Base-by-base conservation (phyloP, 2,888 invertebrate species). In the Spatulosminthurus flaviceps region DNA sequence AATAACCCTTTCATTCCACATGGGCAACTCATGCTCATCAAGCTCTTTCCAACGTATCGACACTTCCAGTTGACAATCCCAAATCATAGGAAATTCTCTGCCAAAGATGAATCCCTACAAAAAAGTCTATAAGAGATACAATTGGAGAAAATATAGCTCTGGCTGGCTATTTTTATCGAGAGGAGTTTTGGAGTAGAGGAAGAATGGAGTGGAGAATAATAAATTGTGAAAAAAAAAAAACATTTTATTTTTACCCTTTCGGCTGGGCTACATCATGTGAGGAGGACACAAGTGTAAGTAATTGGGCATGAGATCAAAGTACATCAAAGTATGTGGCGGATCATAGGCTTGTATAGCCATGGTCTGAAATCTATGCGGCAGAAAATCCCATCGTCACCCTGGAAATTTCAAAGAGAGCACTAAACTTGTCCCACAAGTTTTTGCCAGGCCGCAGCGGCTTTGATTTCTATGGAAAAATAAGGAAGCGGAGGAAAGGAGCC, bases 361-460 rank as follows among this genome's bases (percentile, higher is more conserved):
- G n/a, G 7, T 51, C 16, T 51, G 51, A 51, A n/a, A 51, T 51
- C 51, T 19, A 42, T 74, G 60, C 64, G 75, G 75, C 75, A 75
- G 75, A 75, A 75, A 75, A 75, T 75, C 75, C 64, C 75, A 75
- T 75, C 64, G 75, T 75, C 64, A 75, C 75, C 64, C 64, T 75
- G 75, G 24, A 75, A 43, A 64, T 64, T 64, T 41, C 64, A 64
- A 22, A 64, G 22, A 9, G 26, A 64, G 67, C 9, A 41, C 16
- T 41, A 77, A 77, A n/a, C 51, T 77, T 71, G 77, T 43, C 70
- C 26, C 71, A 77, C 77, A 41, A 77, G 51, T 77, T 77, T 77
- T 77, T 70, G 19, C 60, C 26, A n/a, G n/a, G n/a, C 16, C n/a
- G 67, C 51, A 72, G 72, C 72, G 51, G 72, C 72, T 72, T 72